Percentiles rank a stretch among this genome's conserved stretches.
phyloP scores from a whole-genome alignment of 2,888 invertebrate species.

The Drosophila vallismaia region DNA sequence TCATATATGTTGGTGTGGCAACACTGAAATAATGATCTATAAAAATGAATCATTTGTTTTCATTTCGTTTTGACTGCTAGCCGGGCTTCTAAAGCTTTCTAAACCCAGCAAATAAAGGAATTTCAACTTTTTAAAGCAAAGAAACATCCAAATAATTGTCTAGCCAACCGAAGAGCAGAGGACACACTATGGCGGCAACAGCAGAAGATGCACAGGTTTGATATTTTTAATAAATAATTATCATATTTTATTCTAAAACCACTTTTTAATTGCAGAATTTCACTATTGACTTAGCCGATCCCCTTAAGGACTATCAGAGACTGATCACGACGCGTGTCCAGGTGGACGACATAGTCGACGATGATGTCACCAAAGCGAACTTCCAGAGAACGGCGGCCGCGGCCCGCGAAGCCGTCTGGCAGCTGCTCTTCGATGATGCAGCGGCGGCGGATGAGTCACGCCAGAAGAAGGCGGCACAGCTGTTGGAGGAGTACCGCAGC shows the following conservation, averaged over 20 bases:
- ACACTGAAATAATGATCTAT: neutral
- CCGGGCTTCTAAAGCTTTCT: neutral
- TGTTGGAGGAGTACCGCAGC: constrained; percentile 82
- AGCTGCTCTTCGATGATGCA: constrained; percentile 64
- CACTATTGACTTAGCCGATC: constrained; percentile 47
- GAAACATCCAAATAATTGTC: neutral
- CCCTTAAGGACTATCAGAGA: constrained; percentile 65
- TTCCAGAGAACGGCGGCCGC: constrained; percentile 60
- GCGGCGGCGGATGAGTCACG: constrained; percentile 42
- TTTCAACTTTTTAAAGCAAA: neutral
- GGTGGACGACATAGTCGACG: constrained; percentile 60
- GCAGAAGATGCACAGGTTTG: constrained; percentile 47
- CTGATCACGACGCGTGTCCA: constrained; percentile 64
- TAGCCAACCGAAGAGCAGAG: constrained; percentile 57
- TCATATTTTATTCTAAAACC: no score
- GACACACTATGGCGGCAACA: constrained; percentile 42
- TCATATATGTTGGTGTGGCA: neutral
- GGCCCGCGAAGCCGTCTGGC: constrained; percentile 72
- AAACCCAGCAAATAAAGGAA: neutral
- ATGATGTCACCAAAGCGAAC: constrained; percentile 59
- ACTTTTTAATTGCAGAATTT: constrained; percentile 8
- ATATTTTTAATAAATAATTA: no score
- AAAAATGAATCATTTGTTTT: neutral
- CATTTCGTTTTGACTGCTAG: neutral
- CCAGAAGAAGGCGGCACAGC: constrained; percentile 63